phyloP scores from a whole-genome alignment of 2,113 vertebrate species.

The Cottus gobio region DNA sequence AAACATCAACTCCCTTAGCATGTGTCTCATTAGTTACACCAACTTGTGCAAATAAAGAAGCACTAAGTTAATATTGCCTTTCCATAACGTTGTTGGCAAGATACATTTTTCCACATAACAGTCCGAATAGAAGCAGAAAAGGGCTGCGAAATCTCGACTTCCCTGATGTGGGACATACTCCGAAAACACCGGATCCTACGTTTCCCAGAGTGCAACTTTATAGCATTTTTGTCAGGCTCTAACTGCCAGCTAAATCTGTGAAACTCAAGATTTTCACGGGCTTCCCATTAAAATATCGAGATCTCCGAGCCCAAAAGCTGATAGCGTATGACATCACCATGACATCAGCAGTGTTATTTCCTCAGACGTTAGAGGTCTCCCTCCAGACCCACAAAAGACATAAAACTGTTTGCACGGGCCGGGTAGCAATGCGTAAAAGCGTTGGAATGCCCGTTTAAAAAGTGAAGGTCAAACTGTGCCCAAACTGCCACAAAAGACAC shows the following conservation, averaged over 20 bases:
- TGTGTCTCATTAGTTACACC: not conserved
- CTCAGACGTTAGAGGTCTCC: not conserved
- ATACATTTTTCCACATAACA: not conserved
- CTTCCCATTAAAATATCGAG: not conserved
- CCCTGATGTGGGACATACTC: not conserved
- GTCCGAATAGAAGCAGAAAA: not conserved
- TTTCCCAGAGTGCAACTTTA: conserved; percentile 11
- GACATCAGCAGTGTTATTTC: not conserved
- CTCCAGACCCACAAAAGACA: not conserved
- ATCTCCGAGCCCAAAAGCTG: not conserved
- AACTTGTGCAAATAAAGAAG: not conserved
- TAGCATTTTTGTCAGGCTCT: not conserved
- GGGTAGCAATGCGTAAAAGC: not conserved
- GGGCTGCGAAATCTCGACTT: not conserved
- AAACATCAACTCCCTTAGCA: not conserved
- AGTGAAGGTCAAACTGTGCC: not conserved
- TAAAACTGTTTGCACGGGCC: too few relatives aligned
- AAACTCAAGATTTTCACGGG: not conserved
- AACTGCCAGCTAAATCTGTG: not conserved
- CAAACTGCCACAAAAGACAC: not conserved
- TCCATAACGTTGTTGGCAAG: not conserved
- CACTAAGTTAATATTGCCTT: too few relatives aligned
- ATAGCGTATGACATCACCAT: not conserved
- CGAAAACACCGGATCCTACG: not conserved
- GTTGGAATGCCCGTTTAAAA: not conserved